These are phyloP conservation scores for Rhineura floridana DNA, from an alignment of 2,113 vertebrate species.

Conservation along the genomic window DNA sequence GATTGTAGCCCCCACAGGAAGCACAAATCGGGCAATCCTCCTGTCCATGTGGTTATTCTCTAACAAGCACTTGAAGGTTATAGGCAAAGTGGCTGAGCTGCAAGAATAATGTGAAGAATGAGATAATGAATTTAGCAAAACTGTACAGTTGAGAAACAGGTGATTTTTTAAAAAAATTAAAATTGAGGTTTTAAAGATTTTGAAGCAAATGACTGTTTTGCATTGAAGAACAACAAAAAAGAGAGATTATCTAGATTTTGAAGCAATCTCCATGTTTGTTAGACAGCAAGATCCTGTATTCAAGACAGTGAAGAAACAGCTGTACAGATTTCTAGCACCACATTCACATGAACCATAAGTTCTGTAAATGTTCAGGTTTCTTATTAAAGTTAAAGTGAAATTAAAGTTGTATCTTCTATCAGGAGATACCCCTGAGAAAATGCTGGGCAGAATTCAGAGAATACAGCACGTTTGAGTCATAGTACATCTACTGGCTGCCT, in stretches of 20 bases:
- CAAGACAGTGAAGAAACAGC: too few relatives aligned
- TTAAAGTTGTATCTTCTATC: conserved; percentile 52
- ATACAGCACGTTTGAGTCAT: background rate
- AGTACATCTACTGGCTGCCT: background rate
- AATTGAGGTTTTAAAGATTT: background rate
- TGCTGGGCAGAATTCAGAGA: background rate
- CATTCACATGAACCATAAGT: conserved; percentile 54
- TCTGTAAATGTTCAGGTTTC: conserved; percentile 42
- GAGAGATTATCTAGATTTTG: background rate
- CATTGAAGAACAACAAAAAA: background rate
- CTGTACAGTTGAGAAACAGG: background rate
- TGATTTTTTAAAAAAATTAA: background rate
- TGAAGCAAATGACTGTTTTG: too few relatives aligned
- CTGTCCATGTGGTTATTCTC: conserved; percentile 98
- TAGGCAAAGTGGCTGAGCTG: conserved; percentile 97
- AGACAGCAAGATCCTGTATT: background rate
- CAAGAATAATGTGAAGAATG: conserved; percentile 1
- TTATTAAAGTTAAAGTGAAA: conserved; percentile 32
- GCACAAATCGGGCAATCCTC: conserved; percentile 93
- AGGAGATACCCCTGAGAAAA: conserved; percentile 31
- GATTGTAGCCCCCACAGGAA: conserved; percentile 95
- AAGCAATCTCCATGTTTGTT: background rate
- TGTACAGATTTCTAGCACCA: background rate
- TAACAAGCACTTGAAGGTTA: conserved; percentile 98
- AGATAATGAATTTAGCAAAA: rapidly evolving